A percentile compares a stretch with the other conserved stretches of the same genome.
Conservation (phyloP, 2,888 invertebrate genomes). For the Zhuqinia jingwanae region DNA sequence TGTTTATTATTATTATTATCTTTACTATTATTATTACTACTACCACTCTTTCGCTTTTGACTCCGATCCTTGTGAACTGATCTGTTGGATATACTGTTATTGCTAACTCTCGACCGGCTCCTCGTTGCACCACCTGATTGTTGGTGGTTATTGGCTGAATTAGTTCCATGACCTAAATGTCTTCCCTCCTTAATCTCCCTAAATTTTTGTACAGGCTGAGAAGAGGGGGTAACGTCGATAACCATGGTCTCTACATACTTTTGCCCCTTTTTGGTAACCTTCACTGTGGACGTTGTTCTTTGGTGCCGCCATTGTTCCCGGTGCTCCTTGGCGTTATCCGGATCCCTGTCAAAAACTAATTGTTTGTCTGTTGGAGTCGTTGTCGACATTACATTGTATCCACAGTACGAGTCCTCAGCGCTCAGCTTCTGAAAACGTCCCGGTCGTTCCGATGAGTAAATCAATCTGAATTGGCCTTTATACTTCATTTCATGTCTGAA, state of each 20-base stretch:
- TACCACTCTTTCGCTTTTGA: not conserved
- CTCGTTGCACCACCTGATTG: not conserved
- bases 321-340: not conserved
- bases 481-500: slow-evolving; percentile 88
- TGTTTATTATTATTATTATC: too few species aligned
- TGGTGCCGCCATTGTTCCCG: not conserved
- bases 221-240: not conserved
- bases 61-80: not conserved
- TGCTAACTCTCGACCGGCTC: not conserved
- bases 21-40: not conserved
- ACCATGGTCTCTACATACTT: slow-evolving; percentile 44
- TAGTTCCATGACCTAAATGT: too few species aligned
- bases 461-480: slow-evolving; percentile 86
- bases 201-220: slow-evolving; percentile 1
- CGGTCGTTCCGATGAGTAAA: slow-evolving; percentile 75
- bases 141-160: too few species aligned
- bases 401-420: slow-evolving; percentile 81
- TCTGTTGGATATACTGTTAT: not conserved
- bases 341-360: slow-evolving; percentile 24
- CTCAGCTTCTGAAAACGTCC: slow-evolving; percentile 81
- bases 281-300: slow-evolving; percentile 19
- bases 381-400: not conserved
- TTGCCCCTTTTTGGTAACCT: slow-evolving; percentile 40
- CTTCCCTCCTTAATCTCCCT: not conserved
- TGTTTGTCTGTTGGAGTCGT: too few species aligned